Percentiles rank a stretch among this genome's conserved stretches.
Conservation (phyloP, 2,113 vertebrate species). For the Etheostoma cragini region DNA sequence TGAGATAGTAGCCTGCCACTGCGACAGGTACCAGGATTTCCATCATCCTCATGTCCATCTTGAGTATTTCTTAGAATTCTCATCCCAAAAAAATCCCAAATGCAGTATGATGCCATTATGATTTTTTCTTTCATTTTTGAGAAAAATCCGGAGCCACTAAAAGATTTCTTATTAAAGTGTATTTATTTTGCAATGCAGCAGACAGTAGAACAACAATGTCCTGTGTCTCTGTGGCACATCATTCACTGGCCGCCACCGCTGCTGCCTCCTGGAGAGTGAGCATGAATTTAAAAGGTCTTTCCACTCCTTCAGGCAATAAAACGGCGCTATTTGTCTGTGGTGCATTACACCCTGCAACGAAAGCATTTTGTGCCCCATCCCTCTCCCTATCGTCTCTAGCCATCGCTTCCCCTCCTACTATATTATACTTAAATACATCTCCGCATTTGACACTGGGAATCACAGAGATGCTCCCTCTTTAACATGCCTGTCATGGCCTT, state of each 20-base stretch:
- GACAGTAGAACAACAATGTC: slow-evolving; percentile 54
- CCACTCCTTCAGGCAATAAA: slow-evolving; percentile 71
- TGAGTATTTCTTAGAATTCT: neutral
- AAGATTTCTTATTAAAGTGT: slow-evolving; percentile 28
- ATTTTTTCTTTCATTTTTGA: neutral
- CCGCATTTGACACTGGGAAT: slow-evolving; percentile 54
- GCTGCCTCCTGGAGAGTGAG: slow-evolving; percentile 68
- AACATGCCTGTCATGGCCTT: slow-evolving; percentile 42
- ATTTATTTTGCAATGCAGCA: slow-evolving; percentile 38
- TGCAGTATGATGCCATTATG: neutral
- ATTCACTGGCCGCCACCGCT: slow-evolving; percentile 46
- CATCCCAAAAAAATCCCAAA: neutral
- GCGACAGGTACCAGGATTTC: neutral
- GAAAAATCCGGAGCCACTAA: neutral
- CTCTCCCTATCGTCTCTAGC: slow-evolving; percentile 41
- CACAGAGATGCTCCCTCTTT: slow-evolving; percentile 44
- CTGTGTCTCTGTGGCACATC: slow-evolving; percentile 62
- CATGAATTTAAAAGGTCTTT: slow-evolving; percentile 78
- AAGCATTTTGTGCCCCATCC: slow-evolving; percentile 61
- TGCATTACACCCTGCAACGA: slow-evolving; percentile 71
- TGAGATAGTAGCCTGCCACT: neutral
- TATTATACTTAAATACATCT: slow-evolving; percentile 69
- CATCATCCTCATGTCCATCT: neutral
- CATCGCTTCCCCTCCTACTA: slow-evolving; percentile 42
- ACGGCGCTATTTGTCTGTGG: slow-evolving; percentile 73